Base-by-base conservation (phyloP, 2,113 vertebrate species). In the Scomber colias region DNA sequence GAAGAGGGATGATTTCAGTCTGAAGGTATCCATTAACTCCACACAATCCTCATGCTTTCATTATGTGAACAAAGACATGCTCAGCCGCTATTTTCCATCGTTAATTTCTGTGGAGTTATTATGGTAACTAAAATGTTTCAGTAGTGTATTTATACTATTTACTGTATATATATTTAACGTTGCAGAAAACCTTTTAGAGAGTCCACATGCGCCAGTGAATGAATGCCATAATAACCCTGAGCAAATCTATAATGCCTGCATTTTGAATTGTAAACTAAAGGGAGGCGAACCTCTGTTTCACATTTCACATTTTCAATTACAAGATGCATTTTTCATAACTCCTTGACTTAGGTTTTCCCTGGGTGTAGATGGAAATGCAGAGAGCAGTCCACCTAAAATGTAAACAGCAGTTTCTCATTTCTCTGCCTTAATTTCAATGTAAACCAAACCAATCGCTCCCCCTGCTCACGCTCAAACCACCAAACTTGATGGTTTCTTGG, bases 321-420 rank as follows among this genome's bases (percentile, higher is more conserved):
- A 83, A 65, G 75, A 79, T 86, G 81, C 66, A 81, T 90, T 84
- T 90, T 91, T 89, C 83, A 82, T 72, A 84, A 88, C 70, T 85
- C 65, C 78, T 87, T 21, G 67, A 85, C 82, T 89, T 68, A 31
- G 49, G 40, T 79, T 87, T 83, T 87, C 60, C 66, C 74, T 78
- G 87, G 79, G 87, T 85, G 87, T 83, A 73, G 85, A 92, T 89
- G 87, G 84, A 92, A 90, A 92, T 54, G 71, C 79, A 85, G 71
- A 84, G 87, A 89, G 57, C 83, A 83, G 88, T 84, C 87, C 86
- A 81, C 68, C 73, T 86, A 79, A 72, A 94, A 93, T 78, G 83
- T 92, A 94, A 92, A 91, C 91, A 90, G 83, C 87, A 85, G 92
- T 91, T 92, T 92, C 91, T 92, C 81, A 93, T 93, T 93, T 91